Evolutionary conservation across 1,140 invertebrate genomes (phyloP).

Genomic region (Aphaenogaster rudis): DNA sequence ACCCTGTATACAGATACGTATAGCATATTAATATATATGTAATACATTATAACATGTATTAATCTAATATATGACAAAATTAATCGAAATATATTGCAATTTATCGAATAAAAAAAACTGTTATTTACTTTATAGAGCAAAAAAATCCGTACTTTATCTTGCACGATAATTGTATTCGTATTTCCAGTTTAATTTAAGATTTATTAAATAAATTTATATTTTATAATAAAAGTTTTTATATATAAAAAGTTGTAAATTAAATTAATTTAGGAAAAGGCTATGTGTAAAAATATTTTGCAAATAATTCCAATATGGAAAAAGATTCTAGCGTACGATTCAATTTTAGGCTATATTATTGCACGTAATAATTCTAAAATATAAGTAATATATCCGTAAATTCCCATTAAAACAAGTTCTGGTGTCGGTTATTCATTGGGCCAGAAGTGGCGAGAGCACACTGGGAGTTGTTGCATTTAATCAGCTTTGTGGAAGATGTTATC

Average conservation of each 20-base stretch:
- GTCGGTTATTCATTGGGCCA: neutral
- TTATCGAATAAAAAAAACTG: neutral
- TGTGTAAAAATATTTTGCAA: neutral
- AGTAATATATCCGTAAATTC: neutral
- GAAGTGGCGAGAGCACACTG: constrained; percentile 5
- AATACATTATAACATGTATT: neutral
- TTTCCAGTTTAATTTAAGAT: neutral
- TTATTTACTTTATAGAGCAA: neutral
- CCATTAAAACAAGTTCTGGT: constrained; percentile 29
- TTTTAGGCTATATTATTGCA: neutral
- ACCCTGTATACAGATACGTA: too few species aligned
- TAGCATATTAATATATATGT: neutral
- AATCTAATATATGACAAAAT: neutral
- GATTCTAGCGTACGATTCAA: neutral
- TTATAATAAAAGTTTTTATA: constrained; percentile 7
- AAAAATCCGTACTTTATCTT: neutral
- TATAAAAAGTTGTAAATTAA: neutral
- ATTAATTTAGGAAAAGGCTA: neutral
- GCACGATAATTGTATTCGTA: neutral
- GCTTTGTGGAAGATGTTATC: constrained; percentile 51
- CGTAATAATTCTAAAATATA: constrained; percentile 16
- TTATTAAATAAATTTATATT: neutral
- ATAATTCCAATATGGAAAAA: neutral
- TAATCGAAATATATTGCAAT: neutral
- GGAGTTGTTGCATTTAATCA: constrained; percentile 58